Conservation (phyloP, 2,888 invertebrate species). For the Agonum fuliginosum region DNA sequence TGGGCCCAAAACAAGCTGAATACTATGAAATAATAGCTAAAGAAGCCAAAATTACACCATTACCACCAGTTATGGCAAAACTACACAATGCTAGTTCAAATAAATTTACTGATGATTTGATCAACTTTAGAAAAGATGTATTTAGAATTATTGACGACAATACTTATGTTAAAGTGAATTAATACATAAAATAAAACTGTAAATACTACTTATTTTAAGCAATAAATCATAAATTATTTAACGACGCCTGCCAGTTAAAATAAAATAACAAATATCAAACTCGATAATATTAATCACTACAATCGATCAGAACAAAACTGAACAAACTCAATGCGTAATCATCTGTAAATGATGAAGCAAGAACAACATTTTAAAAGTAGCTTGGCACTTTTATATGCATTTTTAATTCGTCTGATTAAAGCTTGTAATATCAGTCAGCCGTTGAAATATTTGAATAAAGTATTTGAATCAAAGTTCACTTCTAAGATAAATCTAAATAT, state of each 20-base stretch:
- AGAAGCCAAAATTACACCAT: conserved; percentile 76
- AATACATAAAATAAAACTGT: conserved; percentile 15
- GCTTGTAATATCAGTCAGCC: no score
- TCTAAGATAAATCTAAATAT: neutral
- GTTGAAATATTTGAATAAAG: no score
- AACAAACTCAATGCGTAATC: conserved; percentile 35
- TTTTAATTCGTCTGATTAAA: conserved; percentile 17
- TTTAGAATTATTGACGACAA: conserved; percentile 81
- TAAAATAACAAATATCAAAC: conserved; percentile 15
- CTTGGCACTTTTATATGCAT: neutral
- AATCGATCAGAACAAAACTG: conserved; percentile 45
- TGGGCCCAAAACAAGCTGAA: conserved; percentile 83
- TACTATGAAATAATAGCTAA: conserved; percentile 83
- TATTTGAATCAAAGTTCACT: neutral
- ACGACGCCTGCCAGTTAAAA: neutral
- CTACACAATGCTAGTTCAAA: conserved; percentile 80
- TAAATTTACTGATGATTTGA: conserved; percentile 76
- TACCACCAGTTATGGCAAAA: conserved; percentile 81
- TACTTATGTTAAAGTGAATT: conserved; percentile 73
- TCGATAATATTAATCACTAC: conserved; percentile 39
- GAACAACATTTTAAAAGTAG: conserved; percentile 23
- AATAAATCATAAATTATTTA: neutral
- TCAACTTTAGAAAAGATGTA: conserved; percentile 79
- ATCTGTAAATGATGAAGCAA: conserved; percentile 43
- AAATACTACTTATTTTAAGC: neutral